phyloP scores from a whole-genome alignment of 2,888 invertebrate genomes.

The Panopea generosa region DNA sequence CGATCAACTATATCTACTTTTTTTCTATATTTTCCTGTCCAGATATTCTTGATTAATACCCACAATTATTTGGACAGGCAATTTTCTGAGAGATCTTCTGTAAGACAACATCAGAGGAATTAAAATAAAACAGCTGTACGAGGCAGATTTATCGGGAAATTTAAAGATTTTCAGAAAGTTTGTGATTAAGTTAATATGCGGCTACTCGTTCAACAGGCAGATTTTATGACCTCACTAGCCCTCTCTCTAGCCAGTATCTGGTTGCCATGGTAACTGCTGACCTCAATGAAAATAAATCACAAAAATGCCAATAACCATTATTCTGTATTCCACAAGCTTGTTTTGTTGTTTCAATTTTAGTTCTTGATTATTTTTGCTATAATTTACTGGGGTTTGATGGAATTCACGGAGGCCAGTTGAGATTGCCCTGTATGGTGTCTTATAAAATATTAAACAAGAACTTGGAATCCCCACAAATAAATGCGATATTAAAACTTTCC shows the following conservation, averaged over 20 bases:
- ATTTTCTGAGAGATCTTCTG: conserved; percentile 20
- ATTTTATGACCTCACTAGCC: conserved; percentile 60
- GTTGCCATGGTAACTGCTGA: conserved; percentile 62
- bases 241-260: conserved; percentile 58
- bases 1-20: conserved; percentile 9
- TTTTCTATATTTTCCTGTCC: conserved; percentile 5
- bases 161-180: conserved; percentile 61
- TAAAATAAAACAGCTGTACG: conserved; percentile 56
- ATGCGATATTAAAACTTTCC: conserved; percentile 37
- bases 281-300: conserved; percentile 66
- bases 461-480: conserved; percentile 13
- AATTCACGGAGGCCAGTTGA: neutral
- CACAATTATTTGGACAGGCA: conserved; percentile 52
- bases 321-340: conserved; percentile 54
- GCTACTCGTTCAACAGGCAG: conserved; percentile 54
- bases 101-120: conserved; percentile 29
- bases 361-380: conserved; percentile 52
- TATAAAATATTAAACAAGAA: conserved; percentile 20
- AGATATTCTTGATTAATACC: conserved; percentile 3
- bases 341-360: conserved; percentile 65
- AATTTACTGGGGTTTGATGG: conserved; percentile 47
- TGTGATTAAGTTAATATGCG: conserved; percentile 64
- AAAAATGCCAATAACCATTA: conserved; percentile 67
- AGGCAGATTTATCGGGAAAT: conserved; percentile 39
- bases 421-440: neutral